phyloP scores from a whole-genome alignment of 2,113 vertebrate species.

The Elachura formosa region DNA sequence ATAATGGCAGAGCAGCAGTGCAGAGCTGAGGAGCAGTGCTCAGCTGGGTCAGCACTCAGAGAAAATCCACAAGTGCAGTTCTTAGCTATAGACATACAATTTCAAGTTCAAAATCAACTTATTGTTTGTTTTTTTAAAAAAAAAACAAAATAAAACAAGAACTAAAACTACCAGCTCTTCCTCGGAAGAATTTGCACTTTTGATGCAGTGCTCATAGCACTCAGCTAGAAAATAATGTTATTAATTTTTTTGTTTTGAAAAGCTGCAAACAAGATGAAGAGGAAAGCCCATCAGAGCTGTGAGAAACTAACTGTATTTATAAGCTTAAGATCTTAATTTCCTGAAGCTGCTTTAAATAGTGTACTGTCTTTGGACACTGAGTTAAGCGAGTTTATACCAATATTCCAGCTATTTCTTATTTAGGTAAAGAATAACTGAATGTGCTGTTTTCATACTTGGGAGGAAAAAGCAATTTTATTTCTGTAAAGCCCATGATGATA shows the following conservation, averaged over 20 bases:
- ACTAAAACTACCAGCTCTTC: background rate
- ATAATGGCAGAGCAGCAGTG: background rate
- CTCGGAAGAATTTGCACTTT: background rate
- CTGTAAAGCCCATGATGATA: background rate
- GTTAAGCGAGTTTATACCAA: background rate
- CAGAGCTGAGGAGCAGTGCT: background rate
- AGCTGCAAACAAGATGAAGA: background rate
- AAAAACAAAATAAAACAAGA: no score
- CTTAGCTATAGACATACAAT: background rate
- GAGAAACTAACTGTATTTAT: conserved; percentile 41
- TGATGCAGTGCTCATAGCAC: background rate
- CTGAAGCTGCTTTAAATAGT: background rate
- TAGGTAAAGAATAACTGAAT: background rate
- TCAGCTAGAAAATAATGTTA: conserved; percentile 12
- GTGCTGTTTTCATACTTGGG: background rate
- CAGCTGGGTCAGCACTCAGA: background rate
- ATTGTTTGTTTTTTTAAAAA: no score
- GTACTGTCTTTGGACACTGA: background rate
- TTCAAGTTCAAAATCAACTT: background rate
- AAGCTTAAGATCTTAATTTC: conserved; percentile 5
- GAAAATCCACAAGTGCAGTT: conserved; percentile 7
- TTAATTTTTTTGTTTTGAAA: background rate
- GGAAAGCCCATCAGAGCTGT: background rate
- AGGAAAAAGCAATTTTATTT: background rate
- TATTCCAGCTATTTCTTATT: background rate